phyloP scores from a whole-genome alignment of 2,797 vertebrate species.

The Sebastes jordani region DNA sequence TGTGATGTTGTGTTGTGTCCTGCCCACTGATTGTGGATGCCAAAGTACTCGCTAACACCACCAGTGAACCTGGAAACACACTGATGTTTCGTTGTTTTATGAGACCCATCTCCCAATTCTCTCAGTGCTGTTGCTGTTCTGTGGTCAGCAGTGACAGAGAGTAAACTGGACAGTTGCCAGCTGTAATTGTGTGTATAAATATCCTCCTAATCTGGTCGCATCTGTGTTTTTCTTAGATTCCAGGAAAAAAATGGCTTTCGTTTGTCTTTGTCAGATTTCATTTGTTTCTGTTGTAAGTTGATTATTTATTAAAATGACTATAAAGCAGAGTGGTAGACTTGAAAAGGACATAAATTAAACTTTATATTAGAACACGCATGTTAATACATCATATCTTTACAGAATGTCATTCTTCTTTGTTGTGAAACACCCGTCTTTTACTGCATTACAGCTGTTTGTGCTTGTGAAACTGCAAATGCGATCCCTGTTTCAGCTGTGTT shows the following conservation, averaged over 20 bases:
- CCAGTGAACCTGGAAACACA: not conserved
- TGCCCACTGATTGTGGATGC: not conserved
- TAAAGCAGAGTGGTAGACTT: not conserved
- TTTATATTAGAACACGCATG: not conserved
- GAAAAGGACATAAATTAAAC: not conserved
- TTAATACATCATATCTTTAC: not conserved
- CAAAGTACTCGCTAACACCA: no score
- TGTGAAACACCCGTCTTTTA: not conserved
- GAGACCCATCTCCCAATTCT: not conserved
- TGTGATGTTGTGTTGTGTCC: not conserved
- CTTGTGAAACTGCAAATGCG: not conserved
- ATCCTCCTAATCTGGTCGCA: conserved; percentile 1
- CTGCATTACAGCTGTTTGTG: not conserved
- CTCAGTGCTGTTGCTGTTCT: not conserved
- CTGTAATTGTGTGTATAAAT: conserved; percentile 12
- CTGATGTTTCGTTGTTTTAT: not conserved
- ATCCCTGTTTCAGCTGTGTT: not conserved
- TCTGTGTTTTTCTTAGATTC: not conserved
- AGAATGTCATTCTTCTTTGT: not conserved
- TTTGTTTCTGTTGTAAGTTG: not conserved
- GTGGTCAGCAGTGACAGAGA: not conserved
- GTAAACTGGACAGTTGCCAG: not conserved
- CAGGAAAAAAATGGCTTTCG: not conserved
- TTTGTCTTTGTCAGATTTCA: not conserved
- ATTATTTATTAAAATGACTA: not conserved